Base-by-base conservation (phyloP, 2,888 invertebrate species). In the Epistrophe eligans region DNA sequence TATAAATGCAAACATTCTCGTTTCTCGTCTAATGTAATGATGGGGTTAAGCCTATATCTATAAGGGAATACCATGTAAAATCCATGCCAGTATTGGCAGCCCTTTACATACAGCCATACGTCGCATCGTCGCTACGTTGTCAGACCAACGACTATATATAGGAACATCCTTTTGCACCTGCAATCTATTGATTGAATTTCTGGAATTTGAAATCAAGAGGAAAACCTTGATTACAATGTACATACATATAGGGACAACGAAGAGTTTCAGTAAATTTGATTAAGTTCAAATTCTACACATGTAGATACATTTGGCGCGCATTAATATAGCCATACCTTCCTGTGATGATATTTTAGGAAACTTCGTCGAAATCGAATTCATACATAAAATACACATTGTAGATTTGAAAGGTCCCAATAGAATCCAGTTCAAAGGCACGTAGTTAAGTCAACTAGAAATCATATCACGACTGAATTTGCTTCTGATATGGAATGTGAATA, bases 121-220 rank as follows among this genome's bases (percentile, higher is more conserved):
- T 11, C 32, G n/a, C 1, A 32, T 17, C 8, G 13, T 11, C 32
- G n/a, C 1, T n/a, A 57, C n/a, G 15, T n/a, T 48, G 32, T 15
- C 10, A 15, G n/a, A 38, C 24, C 15, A 43, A 45, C 28, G n/a
- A 52, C 13, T 28, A 19, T 17, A 24, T 24, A 2, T 3, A 48
- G n/a, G 13, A n/a, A 48, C 28, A 43, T 19, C 19, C 66, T 40
- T 40, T 80, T 73, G 57, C 66, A 79, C 32, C 57, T 71, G 64
- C 15, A 70, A 71, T 58, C 62, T 60, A 72, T 82, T 82, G 82
- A 83, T 77, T 77, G 45, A 72, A 82, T 67, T 82, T 77, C 72
- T 77, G 57, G 57, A 57, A n/a, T n/a, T n/a, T n/a, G n/a, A 50
- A 48, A 55, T 60, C 28, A 13, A 8, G 57, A 57, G 35, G 40